A percentile compares a stretch with the other conserved stretches of the same genome.
Evolutionary conservation across 1,140 invertebrate species (phyloP).

Genomic region (Bombus breviceps): DNA sequence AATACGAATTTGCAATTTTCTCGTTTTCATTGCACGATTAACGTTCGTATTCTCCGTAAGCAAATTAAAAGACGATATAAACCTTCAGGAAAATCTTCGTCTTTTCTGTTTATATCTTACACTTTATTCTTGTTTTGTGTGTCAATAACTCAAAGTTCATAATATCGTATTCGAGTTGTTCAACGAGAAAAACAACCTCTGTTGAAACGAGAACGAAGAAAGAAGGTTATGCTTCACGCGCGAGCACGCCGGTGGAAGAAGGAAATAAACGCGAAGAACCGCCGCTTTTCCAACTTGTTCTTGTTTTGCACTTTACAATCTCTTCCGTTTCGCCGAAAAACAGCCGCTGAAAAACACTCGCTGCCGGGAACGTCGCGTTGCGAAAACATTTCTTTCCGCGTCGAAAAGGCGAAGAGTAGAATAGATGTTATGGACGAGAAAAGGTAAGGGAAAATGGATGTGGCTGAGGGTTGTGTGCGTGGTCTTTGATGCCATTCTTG

Average conservation of each 20-base stretch:
- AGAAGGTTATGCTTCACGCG: neutral
- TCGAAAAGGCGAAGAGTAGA: neutral
- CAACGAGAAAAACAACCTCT: neutral
- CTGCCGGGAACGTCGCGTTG: neutral
- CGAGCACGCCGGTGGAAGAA: neutral
- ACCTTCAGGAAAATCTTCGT: neutral
- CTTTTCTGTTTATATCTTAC: neutral
- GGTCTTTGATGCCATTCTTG: slow-evolving; percentile 62
- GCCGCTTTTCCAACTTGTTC: neutral
- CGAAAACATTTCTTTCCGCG: slow-evolving; percentile 4
- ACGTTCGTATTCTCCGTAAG: no score
- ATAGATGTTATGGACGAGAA: neutral
- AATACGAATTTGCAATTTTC: no score
- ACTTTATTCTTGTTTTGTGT: neutral
- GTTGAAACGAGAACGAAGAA: neutral
- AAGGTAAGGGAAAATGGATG: slow-evolving; percentile 27
- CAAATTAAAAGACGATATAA: no score
- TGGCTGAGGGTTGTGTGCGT: neutral
- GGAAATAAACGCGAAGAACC: slow-evolving; percentile 4
- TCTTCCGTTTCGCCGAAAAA: neutral
- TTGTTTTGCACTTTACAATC: slow-evolving; percentile 16
- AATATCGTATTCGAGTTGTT: neutral
- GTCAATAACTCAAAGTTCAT: neutral
- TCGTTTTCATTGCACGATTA: no score
- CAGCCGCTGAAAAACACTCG: neutral